phyloP scores from a whole-genome alignment of 2,888 invertebrate genomes.

The Chamaedrilus cognettii region DNA sequence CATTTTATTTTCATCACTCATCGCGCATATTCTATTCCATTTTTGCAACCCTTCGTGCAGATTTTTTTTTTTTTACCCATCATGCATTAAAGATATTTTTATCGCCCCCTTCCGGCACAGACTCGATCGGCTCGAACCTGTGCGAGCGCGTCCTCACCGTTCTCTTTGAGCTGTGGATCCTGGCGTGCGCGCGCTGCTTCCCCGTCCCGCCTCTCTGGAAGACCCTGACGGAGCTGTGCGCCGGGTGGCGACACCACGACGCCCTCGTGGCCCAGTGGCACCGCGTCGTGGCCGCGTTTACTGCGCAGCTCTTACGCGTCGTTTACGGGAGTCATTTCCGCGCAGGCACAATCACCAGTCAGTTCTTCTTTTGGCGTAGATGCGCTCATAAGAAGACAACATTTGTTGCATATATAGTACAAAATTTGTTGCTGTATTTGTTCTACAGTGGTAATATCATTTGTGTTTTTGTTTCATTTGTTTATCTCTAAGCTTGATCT shows the following conservation, averaged over 20 bases:
- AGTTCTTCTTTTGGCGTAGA: not conserved
- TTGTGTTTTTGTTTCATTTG: too few species aligned
- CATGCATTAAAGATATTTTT: too few species aligned
- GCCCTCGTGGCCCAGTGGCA: conserved; percentile 95
- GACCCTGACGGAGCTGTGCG: conserved; percentile 87
- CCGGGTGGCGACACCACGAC: conserved; percentile 91
- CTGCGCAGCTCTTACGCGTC: conserved; percentile 78
- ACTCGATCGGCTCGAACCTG: conserved; percentile 92
- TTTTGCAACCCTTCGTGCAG: too few species aligned
- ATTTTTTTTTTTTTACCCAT: too few species aligned
- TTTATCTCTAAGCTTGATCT: too few species aligned
- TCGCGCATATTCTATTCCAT: too few species aligned
- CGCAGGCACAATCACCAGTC: conserved; percentile 27
- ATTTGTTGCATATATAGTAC: too few species aligned
- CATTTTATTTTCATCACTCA: too few species aligned
- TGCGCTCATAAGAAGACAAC: too few species aligned
- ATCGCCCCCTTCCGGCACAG: too few species aligned
- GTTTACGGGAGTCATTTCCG: conserved; percentile 74
- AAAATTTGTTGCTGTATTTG: too few species aligned
- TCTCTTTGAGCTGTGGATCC: conserved; percentile 84
- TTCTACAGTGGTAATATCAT: too few species aligned
- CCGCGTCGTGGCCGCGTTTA: conserved; percentile 85
- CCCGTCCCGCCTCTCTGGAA: conserved; percentile 96
- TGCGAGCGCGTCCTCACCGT: conserved; percentile 93
- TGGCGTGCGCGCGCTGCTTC: conserved; percentile 78